Evolutionary conservation across 2,888 invertebrate species (phyloP).

Genomic region (Alsophila aescularia): DNA sequence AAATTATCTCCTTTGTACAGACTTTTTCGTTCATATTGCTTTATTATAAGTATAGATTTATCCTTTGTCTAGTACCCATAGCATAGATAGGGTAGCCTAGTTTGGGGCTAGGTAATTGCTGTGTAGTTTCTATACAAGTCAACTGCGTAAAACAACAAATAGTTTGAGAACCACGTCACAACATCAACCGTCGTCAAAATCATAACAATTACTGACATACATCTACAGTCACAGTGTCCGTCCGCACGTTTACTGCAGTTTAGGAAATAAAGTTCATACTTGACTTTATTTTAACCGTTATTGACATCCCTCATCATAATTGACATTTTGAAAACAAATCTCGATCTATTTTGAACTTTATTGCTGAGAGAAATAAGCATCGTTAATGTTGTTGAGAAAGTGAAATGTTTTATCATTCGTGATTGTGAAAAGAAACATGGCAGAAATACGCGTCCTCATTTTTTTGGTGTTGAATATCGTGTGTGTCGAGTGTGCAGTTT

Average conservation of each 20-base stretch:
- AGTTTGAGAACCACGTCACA: slow-evolving; percentile 54
- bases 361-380: no score
- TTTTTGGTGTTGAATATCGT: slow-evolving; percentile 37
- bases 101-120: no score
- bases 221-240: slow-evolving; percentile 40
- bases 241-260: slow-evolving; percentile 34
- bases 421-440: slow-evolving; percentile 19
- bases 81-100: no score
- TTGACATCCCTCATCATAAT: not conserved
- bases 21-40: no score
- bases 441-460: slow-evolving; percentile 37
- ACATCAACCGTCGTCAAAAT: slow-evolving; percentile 52
- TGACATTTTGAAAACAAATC: not conserved
- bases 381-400: not conserved
- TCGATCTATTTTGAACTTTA: no score
- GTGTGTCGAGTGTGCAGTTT: slow-evolving; percentile 34
- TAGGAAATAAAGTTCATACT: not conserved
- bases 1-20: no score
- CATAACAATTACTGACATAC: slow-evolving; percentile 58
- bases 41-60: no score
- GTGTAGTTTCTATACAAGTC: no score
- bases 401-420: not conserved
- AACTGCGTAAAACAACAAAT: slow-evolving; percentile 27
- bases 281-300: not conserved
- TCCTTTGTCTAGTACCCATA: no score